phyloP scores from a whole-genome alignment of 2,888 invertebrate species.

The Pherbina coryleti region DNA sequence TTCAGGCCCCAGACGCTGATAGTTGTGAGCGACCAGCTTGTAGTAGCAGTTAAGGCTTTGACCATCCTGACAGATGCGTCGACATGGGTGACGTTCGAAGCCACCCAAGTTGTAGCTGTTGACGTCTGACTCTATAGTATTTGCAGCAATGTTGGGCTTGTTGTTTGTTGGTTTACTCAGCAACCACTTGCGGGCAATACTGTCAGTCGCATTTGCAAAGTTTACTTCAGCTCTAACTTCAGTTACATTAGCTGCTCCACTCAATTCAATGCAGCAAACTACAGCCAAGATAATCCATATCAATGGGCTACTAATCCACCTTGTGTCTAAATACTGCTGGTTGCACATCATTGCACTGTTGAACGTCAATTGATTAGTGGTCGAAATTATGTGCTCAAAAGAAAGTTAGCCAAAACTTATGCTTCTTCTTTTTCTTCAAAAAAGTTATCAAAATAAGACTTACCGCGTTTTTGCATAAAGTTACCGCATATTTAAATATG shows the following conservation, averaged over 20 bases:
- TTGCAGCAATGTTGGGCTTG: too few species aligned
- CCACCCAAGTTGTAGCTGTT: neutral
- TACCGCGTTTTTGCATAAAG: neutral
- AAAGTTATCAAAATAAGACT: too few species aligned
- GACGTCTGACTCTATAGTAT: neutral
- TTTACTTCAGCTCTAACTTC: neutral
- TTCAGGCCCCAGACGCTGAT: constrained; percentile 62
- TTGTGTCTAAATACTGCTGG: neutral
- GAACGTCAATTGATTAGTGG: neutral
- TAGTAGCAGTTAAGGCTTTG: constrained; percentile 61
- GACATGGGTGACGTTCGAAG: constrained; percentile 61
- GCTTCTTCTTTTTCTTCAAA: too few species aligned
- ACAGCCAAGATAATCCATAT: neutral
- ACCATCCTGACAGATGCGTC: constrained; percentile 61
- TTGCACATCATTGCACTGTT: constrained; percentile 11
- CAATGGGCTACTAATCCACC: neutral
- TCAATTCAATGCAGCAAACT: neutral
- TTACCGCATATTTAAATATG: neutral
- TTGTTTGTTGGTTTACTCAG: neutral
- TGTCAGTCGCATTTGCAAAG: neutral
- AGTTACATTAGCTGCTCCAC: constrained; percentile 14
- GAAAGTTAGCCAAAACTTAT: constrained; percentile 14
- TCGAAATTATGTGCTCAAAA: neutral
- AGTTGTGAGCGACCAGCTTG: constrained; percentile 62
- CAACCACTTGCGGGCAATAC: neutral